Conservation (phyloP, 1,140 invertebrate species). For the Glossosoma conforme region DNA sequence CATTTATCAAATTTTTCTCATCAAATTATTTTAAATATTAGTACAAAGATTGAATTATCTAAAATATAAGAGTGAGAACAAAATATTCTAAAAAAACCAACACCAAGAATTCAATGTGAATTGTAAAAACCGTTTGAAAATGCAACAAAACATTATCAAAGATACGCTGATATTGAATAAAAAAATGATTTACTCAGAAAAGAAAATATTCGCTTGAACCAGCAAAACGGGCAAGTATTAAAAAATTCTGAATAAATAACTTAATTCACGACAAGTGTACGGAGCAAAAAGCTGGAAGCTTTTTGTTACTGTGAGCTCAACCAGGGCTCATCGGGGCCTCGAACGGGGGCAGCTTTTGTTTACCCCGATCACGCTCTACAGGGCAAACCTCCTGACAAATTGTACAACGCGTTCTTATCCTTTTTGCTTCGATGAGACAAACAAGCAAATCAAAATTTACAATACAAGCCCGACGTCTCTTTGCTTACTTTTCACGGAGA, state of each 20-base stretch:
- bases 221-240: too few relatives aligned
- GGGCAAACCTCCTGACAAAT: slow-evolving; percentile 20
- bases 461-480: too few relatives aligned
- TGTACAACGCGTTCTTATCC: slow-evolving; percentile 11
- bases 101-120: too few relatives aligned
- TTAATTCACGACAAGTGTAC: slow-evolving; percentile 9
- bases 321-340: slow-evolving; percentile 16
- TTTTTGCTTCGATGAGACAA: slow-evolving; percentile 11
- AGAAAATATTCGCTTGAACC: slow-evolving; percentile 1
- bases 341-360: slow-evolving; percentile 6
- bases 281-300: slow-evolving; percentile 6
- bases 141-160: slow-evolving; percentile 1
- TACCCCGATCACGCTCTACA: slow-evolving; percentile 13
- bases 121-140: not conserved
- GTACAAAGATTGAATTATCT: too few relatives aligned
- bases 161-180: not conserved
- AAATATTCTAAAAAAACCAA: too few relatives aligned
- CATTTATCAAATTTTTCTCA: too few relatives aligned
- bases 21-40: too few relatives aligned
- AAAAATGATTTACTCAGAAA: slow-evolving; percentile 4
- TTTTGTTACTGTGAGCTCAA: slow-evolving; percentile 8
- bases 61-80: too few relatives aligned
- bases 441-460: slow-evolving; percentile 11
- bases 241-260: slow-evolving; percentile 18
- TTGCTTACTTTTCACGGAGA: too few relatives aligned